A percentile compares a stretch with the other conserved stretches of the same genome.
These are phyloP conservation scores for Lepeophtheirus salmonis DNA, from an alignment of 1,140 invertebrate genomes.

Conservation along the genomic window DNA sequence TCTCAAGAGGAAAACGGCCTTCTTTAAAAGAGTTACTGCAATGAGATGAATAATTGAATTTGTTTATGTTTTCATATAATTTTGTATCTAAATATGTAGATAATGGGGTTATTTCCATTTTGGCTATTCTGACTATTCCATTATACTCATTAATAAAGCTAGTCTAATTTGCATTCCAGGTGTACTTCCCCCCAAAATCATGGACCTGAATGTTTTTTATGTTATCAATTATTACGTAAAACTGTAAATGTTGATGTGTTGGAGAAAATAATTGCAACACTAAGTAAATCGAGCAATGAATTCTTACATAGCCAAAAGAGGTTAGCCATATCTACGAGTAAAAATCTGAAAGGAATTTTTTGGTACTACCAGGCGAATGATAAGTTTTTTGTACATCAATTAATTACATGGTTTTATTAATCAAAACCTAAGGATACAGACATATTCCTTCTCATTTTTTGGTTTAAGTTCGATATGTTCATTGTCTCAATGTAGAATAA, in stretches of 20 bases:
- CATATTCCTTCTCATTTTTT: slow-evolving; percentile 27
- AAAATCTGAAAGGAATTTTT: slow-evolving; percentile 76
- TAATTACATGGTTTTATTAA: slow-evolving; percentile 72
- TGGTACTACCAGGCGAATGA: slow-evolving; percentile 64
- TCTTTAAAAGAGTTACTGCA: slow-evolving; percentile 74
- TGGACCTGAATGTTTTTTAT: slow-evolving; percentile 68
- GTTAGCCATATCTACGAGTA: slow-evolving; percentile 79
- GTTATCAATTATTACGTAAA: slow-evolving; percentile 72
- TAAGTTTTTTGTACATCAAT: slow-evolving; percentile 73
- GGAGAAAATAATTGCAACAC: slow-evolving; percentile 44
- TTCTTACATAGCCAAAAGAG: slow-evolving; percentile 27
- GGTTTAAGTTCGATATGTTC: not conserved
- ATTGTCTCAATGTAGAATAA: too few species aligned
- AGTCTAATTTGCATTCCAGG: not conserved
- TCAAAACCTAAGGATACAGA: slow-evolving; percentile 49
- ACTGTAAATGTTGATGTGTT: slow-evolving; percentile 71
- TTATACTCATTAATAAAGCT: too few species aligned
- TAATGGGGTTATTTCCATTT: too few species aligned
- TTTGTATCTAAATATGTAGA: too few species aligned
- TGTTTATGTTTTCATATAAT: too few species aligned
- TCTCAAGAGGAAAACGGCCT: slow-evolving; percentile 75
- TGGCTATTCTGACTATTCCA: too few species aligned
- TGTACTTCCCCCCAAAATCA: slow-evolving; percentile 44
- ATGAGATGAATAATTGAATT: too few species aligned
- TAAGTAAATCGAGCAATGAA: not conserved